Evolutionary conservation across 1,140 invertebrate species (phyloP).

Genomic region (Orchestia grillus): DNA sequence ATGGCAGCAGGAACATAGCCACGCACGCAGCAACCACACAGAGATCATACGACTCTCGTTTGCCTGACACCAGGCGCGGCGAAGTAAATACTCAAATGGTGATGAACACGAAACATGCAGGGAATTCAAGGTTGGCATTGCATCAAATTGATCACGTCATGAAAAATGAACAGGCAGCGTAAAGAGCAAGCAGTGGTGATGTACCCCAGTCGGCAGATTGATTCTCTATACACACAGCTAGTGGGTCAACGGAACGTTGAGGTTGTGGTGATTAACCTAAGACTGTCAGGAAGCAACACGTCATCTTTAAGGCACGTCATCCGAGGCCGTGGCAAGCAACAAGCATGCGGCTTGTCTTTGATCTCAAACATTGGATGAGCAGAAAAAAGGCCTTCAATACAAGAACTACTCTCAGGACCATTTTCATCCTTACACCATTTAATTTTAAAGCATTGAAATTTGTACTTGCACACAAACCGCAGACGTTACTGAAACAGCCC

Average conservation of each 20-base stretch:
- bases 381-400: not conserved
- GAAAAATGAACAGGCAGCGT: not conserved
- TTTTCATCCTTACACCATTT: not conserved
- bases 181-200: not conserved
- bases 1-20: constrained; percentile 33
- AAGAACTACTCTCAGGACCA: not conserved
- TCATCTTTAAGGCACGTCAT: not conserved
- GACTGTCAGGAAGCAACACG: not conserved
- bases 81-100: not conserved
- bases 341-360: not conserved
- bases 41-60: not conserved
- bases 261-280: not conserved
- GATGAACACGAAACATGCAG: not conserved
- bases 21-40: constrained; percentile 19
- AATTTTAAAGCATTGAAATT: not conserved
- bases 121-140: not conserved
- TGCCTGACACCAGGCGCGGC: not conserved
- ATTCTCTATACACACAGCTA: not conserved
- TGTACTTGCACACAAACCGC: not conserved
- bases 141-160: not conserved
- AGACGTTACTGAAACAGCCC: not conserved
- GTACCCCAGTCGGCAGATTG: not conserved
- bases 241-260: not conserved
- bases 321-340: not conserved
- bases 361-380: not conserved